Base-by-base conservation (phyloP, 2,797 vertebrate genomes). In the Sebastes nivosus region DNA sequence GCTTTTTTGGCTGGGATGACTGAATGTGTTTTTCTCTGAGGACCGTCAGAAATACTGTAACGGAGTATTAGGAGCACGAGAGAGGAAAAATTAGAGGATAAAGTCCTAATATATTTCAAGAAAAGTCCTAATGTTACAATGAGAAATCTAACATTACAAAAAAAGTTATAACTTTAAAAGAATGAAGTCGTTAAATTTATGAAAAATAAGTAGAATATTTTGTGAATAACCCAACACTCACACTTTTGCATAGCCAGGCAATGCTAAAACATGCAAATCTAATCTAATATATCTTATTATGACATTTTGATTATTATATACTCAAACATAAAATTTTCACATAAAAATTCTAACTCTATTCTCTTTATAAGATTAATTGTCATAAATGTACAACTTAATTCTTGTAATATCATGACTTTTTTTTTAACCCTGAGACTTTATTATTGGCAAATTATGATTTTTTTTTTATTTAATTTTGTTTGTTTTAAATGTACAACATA, bases 1-100 rank as follows among this genome's bases (percentile, higher is more conserved):
- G 81, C 1, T 85, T 88, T 12, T 92, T 92, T 73, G 92, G 88
- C 66, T 93, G 92, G 92, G 89, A 91, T 32, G 84, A 91, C 60
- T 94, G 88, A 94, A 80, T 77, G 80, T 83, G 63, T 77, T 68
- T 65, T 79, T 34, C 13, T 60, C 27, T 74, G 79, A 78, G 38
- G 68, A 54, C 52, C 29, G 30, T 42, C 22, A 67, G 69, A 76
- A 68, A 34, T 24, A 72, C 67, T 27, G 25, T 29, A 25, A 12
- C 1, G 4, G 18, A 75, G 27, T 82, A 75, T 42, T 13, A 60
- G 46, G 59, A 34, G 6, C 22, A 58, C 24, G 42, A 18, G 22
- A 1, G 7, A 0, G 42, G 10, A 0, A 0, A 8, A 59, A 30
- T 29, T 60, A 29, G 10, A 22, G 63, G 67, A 65, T 54, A n/a